Percentiles rank a stretch among this genome's conserved stretches.
Conservation (phyloP, 2,888 invertebrate genomes). For the Rhagonycha lutea region DNA sequence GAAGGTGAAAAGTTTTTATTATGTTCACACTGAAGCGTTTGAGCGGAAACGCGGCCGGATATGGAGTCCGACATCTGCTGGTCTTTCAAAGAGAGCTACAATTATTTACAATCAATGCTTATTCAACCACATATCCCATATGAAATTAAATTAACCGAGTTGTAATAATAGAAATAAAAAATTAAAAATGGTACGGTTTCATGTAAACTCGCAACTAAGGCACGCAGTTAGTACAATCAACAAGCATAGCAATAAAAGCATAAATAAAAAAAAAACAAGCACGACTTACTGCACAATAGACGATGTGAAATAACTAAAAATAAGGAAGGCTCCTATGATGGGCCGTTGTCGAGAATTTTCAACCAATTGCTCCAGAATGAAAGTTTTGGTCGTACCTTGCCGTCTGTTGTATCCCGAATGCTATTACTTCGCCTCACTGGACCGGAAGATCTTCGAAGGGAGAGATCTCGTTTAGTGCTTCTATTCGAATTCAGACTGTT, state of each 20-base stretch:
- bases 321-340: conserved; percentile 51
- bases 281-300: conserved; percentile 53
- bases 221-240: conserved; percentile 19
- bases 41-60: conserved; percentile 24
- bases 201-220: not conserved
- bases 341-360: conserved; percentile 63
- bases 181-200: not conserved
- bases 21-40: not conserved
- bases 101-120: conserved; percentile 27
- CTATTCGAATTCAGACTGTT: conserved; percentile 37
- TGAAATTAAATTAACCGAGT: conserved; percentile 11
- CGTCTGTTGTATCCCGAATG: conserved; percentile 55
- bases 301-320: conserved; percentile 48
- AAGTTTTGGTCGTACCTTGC: conserved; percentile 75
- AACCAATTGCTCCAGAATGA: conserved; percentile 72
- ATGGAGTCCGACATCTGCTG: conserved; percentile 25
- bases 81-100: conserved; percentile 15
- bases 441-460: conserved; percentile 43
- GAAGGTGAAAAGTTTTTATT: not conserved
- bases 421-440: conserved; percentile 47
- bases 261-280: conserved; percentile 51
- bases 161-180: not conserved
- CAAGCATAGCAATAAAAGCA: conserved; percentile 41
- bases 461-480: conserved; percentile 37
- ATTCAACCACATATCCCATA: conserved; percentile 30